Base-by-base conservation (phyloP, 2,797 vertebrate species). In the Austrolebias charrua region DNA sequence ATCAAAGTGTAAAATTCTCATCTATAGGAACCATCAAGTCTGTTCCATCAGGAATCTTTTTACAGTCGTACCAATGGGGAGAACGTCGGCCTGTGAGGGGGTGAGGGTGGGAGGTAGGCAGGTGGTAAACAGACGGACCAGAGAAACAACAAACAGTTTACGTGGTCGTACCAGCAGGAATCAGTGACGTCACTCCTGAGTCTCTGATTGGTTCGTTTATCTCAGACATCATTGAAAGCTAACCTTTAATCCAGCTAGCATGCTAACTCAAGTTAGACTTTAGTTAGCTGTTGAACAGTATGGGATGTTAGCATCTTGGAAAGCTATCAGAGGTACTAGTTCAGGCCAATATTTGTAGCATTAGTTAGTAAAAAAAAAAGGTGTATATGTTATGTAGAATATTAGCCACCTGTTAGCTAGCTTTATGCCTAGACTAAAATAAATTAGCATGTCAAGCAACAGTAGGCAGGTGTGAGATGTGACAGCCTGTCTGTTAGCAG, bases 241-340 rank as follows among this genome's bases (percentile, higher is more conserved):
- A 59, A 68, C 63, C 18, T 53, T 53, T 44, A 20, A 48, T 49
- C 65, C 49, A 79, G 55, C 75, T 75, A 80, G 63, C 63, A 77
- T 63, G 73, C 69, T 73, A 73, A 76, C 54, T 52, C 6, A 35
- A 56, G 20, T 43, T 40, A 28, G 35, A 44, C 9, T 15, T n/a
- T 10, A 28, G 44, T 28, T 53, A 18, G n/a, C 4, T 62, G 19
- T 33, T 9, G 43, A 10, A 8, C 13, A 52, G 48, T 62, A 7
- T 24, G 4, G n/a, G 1, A 11, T 33, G 20, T 54, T 42, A 52
- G 14, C 28, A 38, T 43, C 29, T 52, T 53, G 19, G 50, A 20
- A 31, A n/a, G n/a, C n/a, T n/a, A n/a, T n/a, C n/a, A n/a, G n/a
- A 51, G 35, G 0, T 24, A 2, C 24, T 24, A 24, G 24, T 24